phyloP scores from a whole-genome alignment of 2,113 vertebrate genomes.

The Bujurquina vittata region DNA sequence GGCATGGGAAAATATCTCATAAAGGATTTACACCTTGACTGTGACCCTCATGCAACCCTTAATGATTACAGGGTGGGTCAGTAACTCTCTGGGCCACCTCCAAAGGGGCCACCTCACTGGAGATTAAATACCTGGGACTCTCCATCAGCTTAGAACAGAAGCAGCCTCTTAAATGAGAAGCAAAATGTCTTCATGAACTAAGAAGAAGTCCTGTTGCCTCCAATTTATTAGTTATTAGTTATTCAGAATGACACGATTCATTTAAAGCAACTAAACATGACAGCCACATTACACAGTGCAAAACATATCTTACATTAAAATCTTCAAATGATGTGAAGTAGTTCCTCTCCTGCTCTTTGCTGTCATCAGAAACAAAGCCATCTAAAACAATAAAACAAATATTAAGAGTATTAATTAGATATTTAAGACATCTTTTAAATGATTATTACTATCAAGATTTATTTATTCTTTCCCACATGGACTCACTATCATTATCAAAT shows the following conservation, averaged over 20 bases:
- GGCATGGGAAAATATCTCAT: no score
- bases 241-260: neutral
- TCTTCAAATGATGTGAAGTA: conserved; percentile 69
- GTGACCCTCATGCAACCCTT: neutral
- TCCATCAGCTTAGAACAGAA: neutral
- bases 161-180: neutral
- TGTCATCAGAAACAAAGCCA: conserved; percentile 49
- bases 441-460: neutral
- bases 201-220: neutral
- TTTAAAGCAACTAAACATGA: neutral
- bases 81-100: neutral
- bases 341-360: conserved; percentile 39
- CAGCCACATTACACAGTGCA: neutral
- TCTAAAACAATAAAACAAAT: conserved; percentile 51
- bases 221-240: no score
- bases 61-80: neutral
- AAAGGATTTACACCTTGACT: neutral
- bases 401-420: neutral
- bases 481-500: no score
- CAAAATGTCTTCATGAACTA: neutral
- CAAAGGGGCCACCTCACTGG: neutral
- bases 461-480: neutral
- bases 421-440: neutral
- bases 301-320: conserved; percentile 58
- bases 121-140: neutral